Evolutionary conservation across 23 tunicate species (phyloP).

Genomic region (Corella eumyota): DNA sequence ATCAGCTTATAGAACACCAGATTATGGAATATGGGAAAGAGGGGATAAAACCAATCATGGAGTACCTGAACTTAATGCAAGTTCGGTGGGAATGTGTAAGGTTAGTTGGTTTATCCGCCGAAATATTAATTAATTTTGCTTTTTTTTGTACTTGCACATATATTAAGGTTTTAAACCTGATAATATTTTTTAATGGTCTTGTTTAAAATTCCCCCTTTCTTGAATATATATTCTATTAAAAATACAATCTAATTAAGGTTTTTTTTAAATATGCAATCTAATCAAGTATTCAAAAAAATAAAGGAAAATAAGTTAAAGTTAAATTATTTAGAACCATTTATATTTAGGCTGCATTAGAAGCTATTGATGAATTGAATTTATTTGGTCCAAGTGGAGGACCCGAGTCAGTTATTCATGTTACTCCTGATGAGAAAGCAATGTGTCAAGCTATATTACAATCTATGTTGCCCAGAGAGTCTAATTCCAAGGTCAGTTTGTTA

Average conservation of each 20-base stretch:
- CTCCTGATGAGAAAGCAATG: slow-evolving; percentile 96
- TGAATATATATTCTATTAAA: no score
- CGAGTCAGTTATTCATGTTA: slow-evolving; percentile 86
- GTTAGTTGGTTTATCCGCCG: slow-evolving; percentile 12
- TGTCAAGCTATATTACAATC: slow-evolving; percentile 77
- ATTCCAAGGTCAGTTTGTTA: slow-evolving; percentile 53
- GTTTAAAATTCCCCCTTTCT: no score
- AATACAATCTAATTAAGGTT: no score
- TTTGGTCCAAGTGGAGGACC: slow-evolving; percentile 92
- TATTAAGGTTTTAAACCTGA: no score
- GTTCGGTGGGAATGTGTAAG: slow-evolving; percentile 99
- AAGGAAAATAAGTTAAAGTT: no score
- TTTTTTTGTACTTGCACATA: no score
- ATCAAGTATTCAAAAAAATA: no score
- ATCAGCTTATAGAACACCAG: slow-evolving; percentile 86
- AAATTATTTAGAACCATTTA: no score
- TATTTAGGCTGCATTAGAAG: slow-evolving; percentile 89
- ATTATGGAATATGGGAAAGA: slow-evolving; percentile 98
- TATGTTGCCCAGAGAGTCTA: slow-evolving; percentile 96
- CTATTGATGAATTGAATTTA: slow-evolving; percentile 85
- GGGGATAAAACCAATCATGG: slow-evolving; percentile 99
- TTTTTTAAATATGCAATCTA: no score
- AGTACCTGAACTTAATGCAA: slow-evolving; percentile 92
- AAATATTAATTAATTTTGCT: no score
- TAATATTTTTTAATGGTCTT: no score